Conservation (phyloP, 2,888 invertebrate genomes). For the Nomada fucata region DNA sequence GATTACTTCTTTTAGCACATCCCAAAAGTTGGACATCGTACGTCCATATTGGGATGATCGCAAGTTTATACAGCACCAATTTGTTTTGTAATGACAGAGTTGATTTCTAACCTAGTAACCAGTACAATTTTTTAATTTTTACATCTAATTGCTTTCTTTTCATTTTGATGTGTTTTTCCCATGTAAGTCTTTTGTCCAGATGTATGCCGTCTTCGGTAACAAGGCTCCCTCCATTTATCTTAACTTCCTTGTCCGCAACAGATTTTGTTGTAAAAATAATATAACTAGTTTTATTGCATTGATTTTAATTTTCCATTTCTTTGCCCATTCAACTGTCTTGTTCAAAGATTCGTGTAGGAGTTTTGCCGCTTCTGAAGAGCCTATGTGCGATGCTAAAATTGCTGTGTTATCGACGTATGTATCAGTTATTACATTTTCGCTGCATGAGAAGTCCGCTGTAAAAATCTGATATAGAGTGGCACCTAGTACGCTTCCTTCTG, state of each 20-base stretch:
- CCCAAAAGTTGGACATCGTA: background rate
- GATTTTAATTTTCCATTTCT: constrained; percentile 6
- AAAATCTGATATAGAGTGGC: background rate
- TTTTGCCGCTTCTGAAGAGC: background rate
- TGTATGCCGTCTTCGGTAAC: no score
- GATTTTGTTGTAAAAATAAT: background rate
- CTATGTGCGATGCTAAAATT: background rate
- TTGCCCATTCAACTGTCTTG: background rate
- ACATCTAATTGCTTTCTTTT: no score
- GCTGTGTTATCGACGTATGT: background rate
- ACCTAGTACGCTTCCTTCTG: background rate
- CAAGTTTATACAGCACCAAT: background rate
- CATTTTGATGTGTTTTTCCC: no score
- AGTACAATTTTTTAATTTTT: no score
- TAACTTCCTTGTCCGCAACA: background rate
- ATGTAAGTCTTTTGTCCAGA: no score
- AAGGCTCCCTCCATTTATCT: background rate
- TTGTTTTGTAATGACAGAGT: background rate
- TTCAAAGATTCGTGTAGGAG: background rate
- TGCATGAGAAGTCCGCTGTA: background rate
- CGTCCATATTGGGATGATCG: background rate
- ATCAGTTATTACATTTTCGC: background rate
- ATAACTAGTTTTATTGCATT: background rate
- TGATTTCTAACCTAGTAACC: no score
- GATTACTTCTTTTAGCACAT: background rate